Percentiles rank a stretch among this genome's conserved stretches.
Conservation (phyloP, 2,797 vertebrate species). For the Protosalanx chinensis region DNA sequence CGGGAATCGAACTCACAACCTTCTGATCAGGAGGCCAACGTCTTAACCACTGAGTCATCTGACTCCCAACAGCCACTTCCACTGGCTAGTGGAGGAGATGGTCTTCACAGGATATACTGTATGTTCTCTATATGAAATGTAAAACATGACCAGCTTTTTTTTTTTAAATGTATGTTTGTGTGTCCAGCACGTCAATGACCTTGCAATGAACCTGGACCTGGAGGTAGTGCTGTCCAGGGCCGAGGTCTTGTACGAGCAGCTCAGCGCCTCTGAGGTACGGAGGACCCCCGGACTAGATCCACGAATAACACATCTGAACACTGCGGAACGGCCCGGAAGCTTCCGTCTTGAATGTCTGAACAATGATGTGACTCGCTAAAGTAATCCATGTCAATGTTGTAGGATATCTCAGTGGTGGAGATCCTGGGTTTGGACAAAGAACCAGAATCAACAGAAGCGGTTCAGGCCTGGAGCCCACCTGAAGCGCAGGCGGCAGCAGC, state of each 20-base stretch:
- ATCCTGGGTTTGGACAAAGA: conserved; percentile 67
- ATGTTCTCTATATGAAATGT: not conserved
- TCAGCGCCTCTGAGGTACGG: conserved; percentile 77
- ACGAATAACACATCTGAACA: too few relatives aligned
- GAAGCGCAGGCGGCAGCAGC: conserved; percentile 58
- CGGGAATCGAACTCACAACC: too few relatives aligned
- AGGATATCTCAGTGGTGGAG: conserved; percentile 78
- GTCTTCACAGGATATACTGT: not conserved
- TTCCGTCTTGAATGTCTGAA: too few relatives aligned
- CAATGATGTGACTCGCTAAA: too few relatives aligned
- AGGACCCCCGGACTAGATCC: too few relatives aligned
- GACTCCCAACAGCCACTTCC: too few relatives aligned
- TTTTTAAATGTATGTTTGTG: not conserved
- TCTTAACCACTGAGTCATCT: too few relatives aligned
- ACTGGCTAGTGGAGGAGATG: too few relatives aligned
- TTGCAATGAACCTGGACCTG: conserved; percentile 83
- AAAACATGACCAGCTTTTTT: too few relatives aligned
- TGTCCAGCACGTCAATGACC: conserved; percentile 80
- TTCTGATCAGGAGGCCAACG: too few relatives aligned
- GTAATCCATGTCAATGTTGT: too few relatives aligned
- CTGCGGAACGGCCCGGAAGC: too few relatives aligned
- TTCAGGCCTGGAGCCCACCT: conserved; percentile 14
- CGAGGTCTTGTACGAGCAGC: conserved; percentile 82
- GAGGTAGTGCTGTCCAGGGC: conserved; percentile 78
- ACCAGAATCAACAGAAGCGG: conserved; percentile 39